These are phyloP conservation scores for Auanema sp. DNA, from an alignment of 2,888 invertebrate genomes.

Conservation along the genomic window DNA sequence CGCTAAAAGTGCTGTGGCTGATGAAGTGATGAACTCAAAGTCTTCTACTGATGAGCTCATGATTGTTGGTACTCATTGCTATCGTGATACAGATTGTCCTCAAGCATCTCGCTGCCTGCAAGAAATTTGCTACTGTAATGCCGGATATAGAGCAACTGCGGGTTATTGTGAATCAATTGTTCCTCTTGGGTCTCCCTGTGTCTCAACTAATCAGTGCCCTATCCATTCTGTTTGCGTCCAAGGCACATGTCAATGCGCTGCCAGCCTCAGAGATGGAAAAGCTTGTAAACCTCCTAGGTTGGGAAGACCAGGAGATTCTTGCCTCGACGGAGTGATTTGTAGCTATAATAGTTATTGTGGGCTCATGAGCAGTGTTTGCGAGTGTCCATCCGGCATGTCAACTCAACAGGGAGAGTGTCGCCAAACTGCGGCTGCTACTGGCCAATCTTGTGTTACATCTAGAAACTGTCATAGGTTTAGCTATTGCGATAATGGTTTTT, in stretches of 20 bases:
- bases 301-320: constrained; percentile 55
- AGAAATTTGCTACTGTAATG: constrained; percentile 54
- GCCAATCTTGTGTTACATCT: constrained; percentile 51
- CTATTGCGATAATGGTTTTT: constrained; percentile 60
- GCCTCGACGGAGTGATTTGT: constrained; percentile 38
- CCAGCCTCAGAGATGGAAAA: constrained; percentile 11
- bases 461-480: constrained; percentile 52
- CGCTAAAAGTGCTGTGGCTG: neutral
- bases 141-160: constrained; percentile 44
- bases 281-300: constrained; percentile 39
- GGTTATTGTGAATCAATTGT: constrained; percentile 41
- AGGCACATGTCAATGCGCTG: constrained; percentile 37
- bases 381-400: constrained; percentile 57
- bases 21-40: constrained; percentile 3
- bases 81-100: constrained; percentile 38
- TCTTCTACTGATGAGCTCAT: constrained; percentile 15
- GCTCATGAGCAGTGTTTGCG: constrained; percentile 57
- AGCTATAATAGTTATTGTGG: constrained; percentile 51
- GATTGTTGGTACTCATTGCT: constrained; percentile 40
- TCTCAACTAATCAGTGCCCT: constrained; percentile 40
- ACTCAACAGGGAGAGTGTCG: constrained; percentile 44
- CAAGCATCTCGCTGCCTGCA: constrained; percentile 46
- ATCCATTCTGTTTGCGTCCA: constrained; percentile 34
- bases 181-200: constrained; percentile 34
- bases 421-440: constrained; percentile 44